phyloP scores from a whole-genome alignment of 2,797 vertebrate species.

The Mallotus villosus region DNA sequence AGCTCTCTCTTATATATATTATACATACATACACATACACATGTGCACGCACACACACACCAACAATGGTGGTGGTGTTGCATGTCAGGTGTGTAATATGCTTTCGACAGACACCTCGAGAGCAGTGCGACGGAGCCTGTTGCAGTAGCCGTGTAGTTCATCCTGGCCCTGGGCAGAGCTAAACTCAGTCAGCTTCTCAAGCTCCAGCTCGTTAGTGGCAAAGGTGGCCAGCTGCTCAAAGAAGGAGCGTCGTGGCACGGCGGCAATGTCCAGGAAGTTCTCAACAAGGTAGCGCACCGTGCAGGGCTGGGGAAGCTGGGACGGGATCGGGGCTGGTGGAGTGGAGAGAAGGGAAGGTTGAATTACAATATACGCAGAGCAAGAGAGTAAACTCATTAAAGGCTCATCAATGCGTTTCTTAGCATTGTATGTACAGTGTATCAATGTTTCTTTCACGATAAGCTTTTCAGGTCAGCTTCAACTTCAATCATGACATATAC shows the following conservation, averaged over 20 bases:
- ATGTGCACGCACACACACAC: too few relatives aligned
- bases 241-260: conserved; percentile 91
- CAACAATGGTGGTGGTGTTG: too few relatives aligned
- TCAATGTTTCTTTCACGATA: too few relatives aligned
- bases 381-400: background rate
- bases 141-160: conserved; percentile 87
- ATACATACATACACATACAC: too few relatives aligned
- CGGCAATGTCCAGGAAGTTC: conserved; percentile 81
- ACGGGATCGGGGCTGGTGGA: conserved; percentile 58
- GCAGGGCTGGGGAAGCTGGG: conserved; percentile 82
- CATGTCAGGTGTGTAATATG: too few relatives aligned
- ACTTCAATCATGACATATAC: background rate
- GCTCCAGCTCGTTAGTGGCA: conserved; percentile 78
- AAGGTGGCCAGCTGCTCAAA: conserved; percentile 84
- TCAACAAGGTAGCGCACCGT: conserved; percentile 78
- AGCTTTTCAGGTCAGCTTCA: too few relatives aligned
- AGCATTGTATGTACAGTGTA: too few relatives aligned
- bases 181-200: conserved; percentile 87
- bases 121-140: conserved; percentile 81
- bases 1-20: too few relatives aligned
- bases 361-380: background rate
- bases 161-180: conserved; percentile 86
- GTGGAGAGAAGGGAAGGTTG: background rate
- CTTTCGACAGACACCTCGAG: conserved; percentile 78
- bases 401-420: too few relatives aligned